A percentile compares a stretch with the other conserved stretches of the same genome.
phyloP scores from a whole-genome alignment of 2,888 invertebrate genomes.

The Diogma glabrata region DNA sequence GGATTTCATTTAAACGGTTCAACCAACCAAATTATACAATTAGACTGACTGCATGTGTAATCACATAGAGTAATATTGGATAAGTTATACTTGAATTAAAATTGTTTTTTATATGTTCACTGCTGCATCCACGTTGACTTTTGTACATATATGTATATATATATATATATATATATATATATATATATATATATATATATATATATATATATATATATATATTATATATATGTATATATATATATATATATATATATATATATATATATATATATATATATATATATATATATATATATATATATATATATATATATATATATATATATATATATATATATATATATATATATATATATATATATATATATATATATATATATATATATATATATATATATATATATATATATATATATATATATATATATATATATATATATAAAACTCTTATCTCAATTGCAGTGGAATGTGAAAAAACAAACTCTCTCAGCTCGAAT shows the following conservation, averaged over 20 bases:
- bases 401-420: constrained; percentile 3
- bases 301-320: constrained; percentile 3
- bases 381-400: constrained; percentile 3
- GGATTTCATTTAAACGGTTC: no score
- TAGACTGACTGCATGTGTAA: no score
- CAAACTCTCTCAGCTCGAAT: no score
- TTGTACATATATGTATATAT: no score
- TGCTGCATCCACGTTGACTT: no score
- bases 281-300: constrained; percentile 3
- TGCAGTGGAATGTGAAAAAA: no score
- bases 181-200: not conserved
- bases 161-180: no score
- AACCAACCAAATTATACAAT: no score
- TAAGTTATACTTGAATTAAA: no score
- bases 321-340: constrained; percentile 1
- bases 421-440: constrained; percentile 1
- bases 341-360: constrained; percentile 1
- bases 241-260: not conserved
- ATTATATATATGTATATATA: not conserved
- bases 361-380: constrained; percentile 3
- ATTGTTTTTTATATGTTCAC: no score
- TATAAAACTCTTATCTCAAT: not conserved
- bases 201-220: not conserved
- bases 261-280: constrained; percentile 1
- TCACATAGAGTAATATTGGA: no score